Percentiles rank a stretch among this genome's conserved stretches.
These are phyloP conservation scores for Trissolcus brochymenae DNA, from an alignment of 2,888 invertebrate genomes.

Conservation along the genomic window DNA sequence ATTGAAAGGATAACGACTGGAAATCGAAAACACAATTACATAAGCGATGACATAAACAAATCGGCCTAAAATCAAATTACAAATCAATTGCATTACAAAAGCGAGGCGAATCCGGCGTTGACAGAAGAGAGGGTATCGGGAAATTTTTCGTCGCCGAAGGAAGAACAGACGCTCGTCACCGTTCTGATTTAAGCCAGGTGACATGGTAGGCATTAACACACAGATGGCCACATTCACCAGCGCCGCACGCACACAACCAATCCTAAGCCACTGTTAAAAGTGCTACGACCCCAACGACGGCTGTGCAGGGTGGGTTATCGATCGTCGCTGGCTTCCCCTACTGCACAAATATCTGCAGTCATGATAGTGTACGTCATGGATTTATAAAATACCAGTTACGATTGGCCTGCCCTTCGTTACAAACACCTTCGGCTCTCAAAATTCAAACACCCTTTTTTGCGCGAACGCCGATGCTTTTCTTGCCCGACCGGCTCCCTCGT, in stretches of 20 bases:
- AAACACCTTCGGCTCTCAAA: neutral
- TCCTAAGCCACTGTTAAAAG: constrained; percentile 57
- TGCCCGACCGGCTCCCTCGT: constrained; percentile 11
- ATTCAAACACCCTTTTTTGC: constrained; percentile 13
- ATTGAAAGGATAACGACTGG: constrained; percentile 10
- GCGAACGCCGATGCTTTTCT: neutral
- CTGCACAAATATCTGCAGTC: constrained; percentile 68
- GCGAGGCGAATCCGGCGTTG: constrained; percentile 10
- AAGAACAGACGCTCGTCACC: constrained; percentile 38
- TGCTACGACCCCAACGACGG: constrained; percentile 61
- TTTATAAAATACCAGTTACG: constrained; percentile 54
- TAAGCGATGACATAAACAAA: constrained; percentile 27
- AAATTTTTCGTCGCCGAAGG: constrained; percentile 18
- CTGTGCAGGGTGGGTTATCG: constrained; percentile 68
- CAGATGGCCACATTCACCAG: constrained; percentile 5
- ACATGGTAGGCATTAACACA: constrained; percentile 37
- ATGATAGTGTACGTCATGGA: constrained; percentile 60
- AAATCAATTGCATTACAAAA: constrained; percentile 35
- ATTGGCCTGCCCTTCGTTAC: constrained; percentile 46
- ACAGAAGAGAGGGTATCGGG: constrained; percentile 13
- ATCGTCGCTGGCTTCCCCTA: constrained; percentile 63
- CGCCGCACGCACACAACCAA: constrained; percentile 23
- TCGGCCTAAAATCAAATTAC: constrained; percentile 35
- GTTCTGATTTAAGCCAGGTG: constrained; percentile 45
- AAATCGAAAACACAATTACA: constrained; percentile 25